Percentiles rank a stretch among this genome's conserved stretches.
Evolutionary conservation across 2,888 invertebrate species (phyloP).

Genomic region (Harmothoe impar): DNA sequence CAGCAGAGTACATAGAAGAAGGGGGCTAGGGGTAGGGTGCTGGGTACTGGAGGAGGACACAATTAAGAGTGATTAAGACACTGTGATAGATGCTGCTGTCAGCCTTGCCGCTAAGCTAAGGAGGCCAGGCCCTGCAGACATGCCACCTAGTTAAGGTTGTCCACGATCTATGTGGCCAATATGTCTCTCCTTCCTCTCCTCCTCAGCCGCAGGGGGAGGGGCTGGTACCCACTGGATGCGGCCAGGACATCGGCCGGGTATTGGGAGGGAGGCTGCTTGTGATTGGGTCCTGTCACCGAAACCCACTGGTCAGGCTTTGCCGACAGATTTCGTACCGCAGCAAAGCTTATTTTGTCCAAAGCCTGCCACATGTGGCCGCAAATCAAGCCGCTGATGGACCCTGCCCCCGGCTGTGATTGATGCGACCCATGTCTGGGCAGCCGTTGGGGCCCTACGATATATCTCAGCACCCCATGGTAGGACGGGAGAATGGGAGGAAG

Average conservation of each 20-base stretch:
- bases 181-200: background rate
- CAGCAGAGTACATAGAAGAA: too few relatives aligned
- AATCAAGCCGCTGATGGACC: background rate
- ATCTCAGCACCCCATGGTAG: background rate
- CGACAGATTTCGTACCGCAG: background rate
- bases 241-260: background rate
- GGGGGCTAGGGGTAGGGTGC: too few relatives aligned
- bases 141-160: slow-evolving; percentile 12
- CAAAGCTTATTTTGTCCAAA: background rate
- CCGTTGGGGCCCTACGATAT: background rate
- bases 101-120: background rate
- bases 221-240: background rate
- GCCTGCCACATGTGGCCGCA: background rate
- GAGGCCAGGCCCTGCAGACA: background rate
- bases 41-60: background rate
- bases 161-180: background rate
- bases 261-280: background rate
- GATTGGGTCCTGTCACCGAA: background rate
- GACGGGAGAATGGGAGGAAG: background rate
- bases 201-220: background rate
- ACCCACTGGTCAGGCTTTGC: background rate
- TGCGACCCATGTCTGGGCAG: background rate
- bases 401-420: background rate
- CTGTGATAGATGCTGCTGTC: slow-evolving; percentile 5
- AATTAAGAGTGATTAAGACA: slow-evolving; percentile 12